A percentile compares a stretch with the other conserved stretches of the same genome.
Evolutionary conservation across 2,113 vertebrate species (phyloP).

Genomic region (Furnarius figulus): DNA sequence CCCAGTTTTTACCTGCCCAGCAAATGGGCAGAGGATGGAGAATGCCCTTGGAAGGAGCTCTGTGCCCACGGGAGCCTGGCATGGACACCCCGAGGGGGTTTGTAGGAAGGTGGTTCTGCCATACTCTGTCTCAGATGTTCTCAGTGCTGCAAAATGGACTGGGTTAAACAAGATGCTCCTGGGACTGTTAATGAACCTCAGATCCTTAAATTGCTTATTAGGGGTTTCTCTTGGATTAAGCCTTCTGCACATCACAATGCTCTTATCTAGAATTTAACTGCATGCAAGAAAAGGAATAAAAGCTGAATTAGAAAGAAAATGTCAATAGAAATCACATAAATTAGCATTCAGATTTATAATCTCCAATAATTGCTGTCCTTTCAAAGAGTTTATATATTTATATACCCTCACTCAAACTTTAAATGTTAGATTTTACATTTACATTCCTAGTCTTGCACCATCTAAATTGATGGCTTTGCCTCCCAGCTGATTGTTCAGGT

Average conservation of each 20-base stretch:
- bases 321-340: not conserved
- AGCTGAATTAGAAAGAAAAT: conserved; percentile 6
- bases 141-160: not conserved
- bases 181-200: not conserved
- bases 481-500: not conserved
- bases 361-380: not conserved
- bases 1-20: not conserved
- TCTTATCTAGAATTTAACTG: conserved; percentile 26
- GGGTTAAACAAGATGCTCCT: not conserved
- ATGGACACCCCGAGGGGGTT: not conserved
- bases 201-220: not conserved
- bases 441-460: not conserved
- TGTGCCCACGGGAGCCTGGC: not conserved
- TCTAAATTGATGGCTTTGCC: not conserved
- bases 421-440: not conserved
- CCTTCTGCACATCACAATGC: not conserved
- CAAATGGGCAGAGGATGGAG: not conserved
- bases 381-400: not conserved
- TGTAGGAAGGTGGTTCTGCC: not conserved
- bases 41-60: not conserved
- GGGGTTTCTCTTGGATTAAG: not conserved
- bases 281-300: not conserved
- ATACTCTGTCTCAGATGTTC: not conserved
- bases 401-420: not conserved
- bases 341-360: not conserved